A percentile compares a stretch with the other conserved stretches of the same genome.
Evolutionary conservation across 2,113 vertebrate species (phyloP).

Genomic region (Panthera uncia): DNA sequence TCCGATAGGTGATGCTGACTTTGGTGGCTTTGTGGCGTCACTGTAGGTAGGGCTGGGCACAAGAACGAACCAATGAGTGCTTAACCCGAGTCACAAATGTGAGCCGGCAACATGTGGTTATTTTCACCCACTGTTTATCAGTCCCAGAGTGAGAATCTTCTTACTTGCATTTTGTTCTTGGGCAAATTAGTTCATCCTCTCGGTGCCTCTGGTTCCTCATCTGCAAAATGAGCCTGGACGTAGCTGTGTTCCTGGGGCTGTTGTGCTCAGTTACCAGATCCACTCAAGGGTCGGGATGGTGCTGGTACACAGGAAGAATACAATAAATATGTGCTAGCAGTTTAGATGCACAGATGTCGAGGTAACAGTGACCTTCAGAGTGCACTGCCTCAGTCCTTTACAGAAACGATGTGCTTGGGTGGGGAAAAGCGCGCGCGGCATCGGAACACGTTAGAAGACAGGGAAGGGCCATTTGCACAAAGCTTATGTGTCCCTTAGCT

Average conservation of each 20-base stretch:
- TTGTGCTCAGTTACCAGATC: neutral
- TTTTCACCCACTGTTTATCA: neutral
- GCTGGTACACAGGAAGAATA: neutral
- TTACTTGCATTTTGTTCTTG: neutral
- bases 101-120: neutral
- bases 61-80: rapidly evolving
- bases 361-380: neutral
- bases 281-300: neutral
- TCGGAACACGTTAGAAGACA: neutral
- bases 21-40: neutral
- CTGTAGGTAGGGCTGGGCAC: neutral
- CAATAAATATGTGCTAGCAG: neutral
- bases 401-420: neutral
- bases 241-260: neutral
- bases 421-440: too few species aligned
- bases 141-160: neutral
- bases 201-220: neutral
- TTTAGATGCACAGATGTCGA: neutral
- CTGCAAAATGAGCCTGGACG: neutral
- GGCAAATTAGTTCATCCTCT: neutral
- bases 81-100: neutral
- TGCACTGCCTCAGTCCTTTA: neutral
- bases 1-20: neutral
- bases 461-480: neutral
- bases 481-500: too few species aligned